phyloP scores from a whole-genome alignment of 2,888 invertebrate species.

The Therioaphis trifolii region DNA sequence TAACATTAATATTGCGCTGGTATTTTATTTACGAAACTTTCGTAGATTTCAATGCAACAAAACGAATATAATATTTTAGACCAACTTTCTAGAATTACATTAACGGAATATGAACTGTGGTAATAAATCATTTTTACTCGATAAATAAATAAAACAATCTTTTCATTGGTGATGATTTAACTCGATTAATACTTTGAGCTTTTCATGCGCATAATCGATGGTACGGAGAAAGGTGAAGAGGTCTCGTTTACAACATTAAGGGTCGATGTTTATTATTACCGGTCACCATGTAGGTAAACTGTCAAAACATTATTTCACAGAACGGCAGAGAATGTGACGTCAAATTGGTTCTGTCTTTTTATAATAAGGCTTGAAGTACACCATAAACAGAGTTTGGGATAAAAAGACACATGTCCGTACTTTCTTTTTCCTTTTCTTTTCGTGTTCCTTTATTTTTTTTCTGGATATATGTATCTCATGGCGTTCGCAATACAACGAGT shows the following conservation, averaged over 20 bases:
- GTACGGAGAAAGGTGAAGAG: not conserved
- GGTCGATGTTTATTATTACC: constrained; percentile 1
- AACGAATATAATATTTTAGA: not conserved
- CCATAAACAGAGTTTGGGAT: not conserved
- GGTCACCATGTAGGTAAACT: not conserved
- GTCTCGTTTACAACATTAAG: not conserved
- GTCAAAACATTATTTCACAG: constrained; percentile 9
- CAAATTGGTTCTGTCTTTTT: constrained; percentile 53
- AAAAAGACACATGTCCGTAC: not conserved
- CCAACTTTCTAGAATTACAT: not conserved
- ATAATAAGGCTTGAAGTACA: not conserved
- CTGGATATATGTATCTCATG: not conserved
- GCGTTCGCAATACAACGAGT: not conserved
- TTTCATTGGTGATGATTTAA: not conserved
- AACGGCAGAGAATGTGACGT: constrained; percentile 17
- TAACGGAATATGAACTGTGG: not conserved
- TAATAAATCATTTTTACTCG: not conserved
- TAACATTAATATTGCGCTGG: not conserved
- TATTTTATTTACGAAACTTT: not conserved
- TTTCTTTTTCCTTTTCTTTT: not conserved
- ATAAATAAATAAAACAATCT: not conserved
- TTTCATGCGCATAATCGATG: not conserved
- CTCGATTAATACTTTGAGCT: not conserved
- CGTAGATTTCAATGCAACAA: not conserved
- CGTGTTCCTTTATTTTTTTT: not conserved